Conservation (phyloP, 2,888 invertebrate species). For the Cheilosia vulpina region DNA sequence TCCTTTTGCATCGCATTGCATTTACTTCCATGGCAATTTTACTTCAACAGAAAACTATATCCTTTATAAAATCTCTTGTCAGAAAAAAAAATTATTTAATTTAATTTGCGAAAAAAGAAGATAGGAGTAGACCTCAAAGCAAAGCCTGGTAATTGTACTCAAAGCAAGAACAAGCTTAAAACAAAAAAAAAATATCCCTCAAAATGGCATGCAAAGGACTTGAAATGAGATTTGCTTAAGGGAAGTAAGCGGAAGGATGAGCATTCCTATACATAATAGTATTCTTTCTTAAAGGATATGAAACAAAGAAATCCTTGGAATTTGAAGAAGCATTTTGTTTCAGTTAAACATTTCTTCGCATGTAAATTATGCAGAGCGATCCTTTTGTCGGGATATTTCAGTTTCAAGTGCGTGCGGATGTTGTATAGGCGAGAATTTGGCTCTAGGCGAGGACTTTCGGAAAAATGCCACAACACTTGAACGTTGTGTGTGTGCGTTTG, state of each 20-base stretch:
- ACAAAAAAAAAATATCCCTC: conserved; percentile 36
- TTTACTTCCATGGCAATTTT: neutral
- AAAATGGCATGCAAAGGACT: conserved; percentile 67
- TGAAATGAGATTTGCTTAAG: conserved; percentile 58
- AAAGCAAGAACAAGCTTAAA: conserved; percentile 30
- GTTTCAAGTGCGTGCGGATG: conserved; percentile 24
- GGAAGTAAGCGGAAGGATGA: conserved; percentile 52
- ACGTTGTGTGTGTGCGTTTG: neutral
- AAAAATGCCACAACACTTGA: conserved; percentile 1
- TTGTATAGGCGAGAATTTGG: conserved; percentile 38
- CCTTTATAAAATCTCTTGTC: conserved; percentile 11
- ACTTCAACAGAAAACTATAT: neutral
- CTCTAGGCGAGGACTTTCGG: conserved; percentile 27
- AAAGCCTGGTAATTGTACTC: conserved; percentile 39
- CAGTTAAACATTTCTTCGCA: conserved; percentile 48
- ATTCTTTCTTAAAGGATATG: conserved; percentile 17
- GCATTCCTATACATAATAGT: conserved; percentile 36
- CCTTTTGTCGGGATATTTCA: conserved; percentile 32
- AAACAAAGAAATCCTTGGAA: conserved; percentile 42
- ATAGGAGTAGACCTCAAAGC: conserved; percentile 36
- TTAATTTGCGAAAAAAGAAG: conserved; percentile 28
- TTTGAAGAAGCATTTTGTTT: conserved; percentile 39
- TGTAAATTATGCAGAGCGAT: conserved; percentile 66
- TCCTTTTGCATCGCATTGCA: too few species aligned
- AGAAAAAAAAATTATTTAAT: conserved; percentile 45